Evolutionary conservation across 1,140 invertebrate genomes (phyloP).

Genomic region (Chionoecetes opilio): DNA sequence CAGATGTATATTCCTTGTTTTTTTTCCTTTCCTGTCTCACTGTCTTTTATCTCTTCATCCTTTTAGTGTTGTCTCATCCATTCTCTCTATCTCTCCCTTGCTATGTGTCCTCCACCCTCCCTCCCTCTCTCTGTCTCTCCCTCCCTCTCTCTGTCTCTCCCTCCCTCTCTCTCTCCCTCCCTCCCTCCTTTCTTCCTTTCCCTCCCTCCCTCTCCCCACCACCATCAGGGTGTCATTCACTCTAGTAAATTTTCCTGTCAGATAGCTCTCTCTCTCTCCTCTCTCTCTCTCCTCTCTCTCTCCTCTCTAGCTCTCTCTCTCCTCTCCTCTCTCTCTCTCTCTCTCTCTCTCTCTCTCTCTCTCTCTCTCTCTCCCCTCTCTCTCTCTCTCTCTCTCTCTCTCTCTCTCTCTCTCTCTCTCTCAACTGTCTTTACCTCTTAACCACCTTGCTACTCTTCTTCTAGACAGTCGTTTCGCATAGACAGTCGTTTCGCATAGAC

Average conservation of each 20-base stretch:
- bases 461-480: no score
- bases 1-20: neutral
- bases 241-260: neutral
- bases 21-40: neutral
- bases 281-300: neutral
- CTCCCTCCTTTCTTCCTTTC: neutral
- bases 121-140: no score
- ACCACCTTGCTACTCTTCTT: no score
- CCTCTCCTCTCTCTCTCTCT: neutral
- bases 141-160: neutral
- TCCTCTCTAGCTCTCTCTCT: neutral
- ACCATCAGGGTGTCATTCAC: neutral
- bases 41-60: neutral
- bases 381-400: neutral
- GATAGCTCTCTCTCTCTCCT: neutral
- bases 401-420: neutral
- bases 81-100: neutral
- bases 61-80: neutral
- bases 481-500: no score
- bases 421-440: neutral
- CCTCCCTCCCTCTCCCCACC: neutral
- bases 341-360: neutral
- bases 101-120: neutral
- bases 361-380: neutral
- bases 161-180: neutral